Percentiles rank a stretch among this genome's conserved stretches.
phyloP scores from a whole-genome alignment of 1,140 invertebrate species.

The Drosophila equinoxialis region DNA sequence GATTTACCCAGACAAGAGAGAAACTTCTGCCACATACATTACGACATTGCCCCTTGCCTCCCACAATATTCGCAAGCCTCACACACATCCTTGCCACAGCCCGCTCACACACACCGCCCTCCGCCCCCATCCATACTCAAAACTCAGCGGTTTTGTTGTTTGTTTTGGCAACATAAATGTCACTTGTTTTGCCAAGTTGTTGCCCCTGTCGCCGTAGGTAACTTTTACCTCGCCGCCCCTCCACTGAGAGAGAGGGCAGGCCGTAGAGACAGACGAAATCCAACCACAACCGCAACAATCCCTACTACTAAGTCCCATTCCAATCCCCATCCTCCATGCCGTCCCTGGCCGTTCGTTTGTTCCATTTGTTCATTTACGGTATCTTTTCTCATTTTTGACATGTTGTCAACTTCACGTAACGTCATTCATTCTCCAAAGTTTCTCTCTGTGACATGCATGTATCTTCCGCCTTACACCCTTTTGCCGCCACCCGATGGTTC shows the following conservation, averaged over 20 bases:
- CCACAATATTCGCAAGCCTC: neutral
- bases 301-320: neutral
- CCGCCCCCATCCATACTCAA: neutral
- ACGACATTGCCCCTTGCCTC: too few relatives aligned
- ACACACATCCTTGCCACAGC: neutral
- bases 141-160: conserved; percentile 51
- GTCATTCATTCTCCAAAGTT: conserved; percentile 75
- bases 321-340: neutral
- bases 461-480: neutral
- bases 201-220: conserved; percentile 28
- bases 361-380: conserved; percentile 53
- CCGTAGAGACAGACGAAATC: neutral
- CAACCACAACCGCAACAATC: conserved; percentile 9
- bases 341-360: neutral
- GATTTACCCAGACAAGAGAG: conserved; percentile 49
- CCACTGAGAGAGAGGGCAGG: neutral
- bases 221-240: conserved; percentile 12
- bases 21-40: conserved; percentile 11
- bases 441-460: conserved; percentile 60
- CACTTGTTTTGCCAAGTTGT: conserved; percentile 71
- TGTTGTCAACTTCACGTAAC: conserved; percentile 79
- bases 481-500: neutral
- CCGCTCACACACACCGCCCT: neutral
- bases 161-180: conserved; percentile 80
- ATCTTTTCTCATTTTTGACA: conserved; percentile 78